Base-by-base conservation (phyloP, 2,888 invertebrate species). In the Ptychoptera albimana region DNA sequence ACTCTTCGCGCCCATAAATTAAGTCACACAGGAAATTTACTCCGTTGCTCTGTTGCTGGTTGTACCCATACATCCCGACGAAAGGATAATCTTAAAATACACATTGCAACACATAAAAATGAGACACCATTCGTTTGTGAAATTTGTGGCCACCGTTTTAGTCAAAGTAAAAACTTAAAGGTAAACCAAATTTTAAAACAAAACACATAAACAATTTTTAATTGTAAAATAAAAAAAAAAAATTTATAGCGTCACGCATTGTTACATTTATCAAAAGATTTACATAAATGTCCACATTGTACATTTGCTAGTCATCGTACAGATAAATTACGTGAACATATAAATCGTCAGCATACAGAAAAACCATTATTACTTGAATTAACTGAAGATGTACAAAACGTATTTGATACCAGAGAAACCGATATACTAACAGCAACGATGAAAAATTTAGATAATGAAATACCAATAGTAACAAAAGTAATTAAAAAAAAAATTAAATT, bases 51-150 rank as follows among this genome's bases (percentile, higher is more conserved):
- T 0, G 58, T 63, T 44, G 56, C 62, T 1, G 69, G 64, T 2
- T 73, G 73, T 49, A 58, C 58, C 9, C 65, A 68, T 51, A 60
- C 61, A 1, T 64, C 72, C 1, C 66, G 65, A 46, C 65, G 71
- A n/a, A 67, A 67, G 46, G 70, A 70, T 50, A 72, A 72, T 51
- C 59, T 73, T 40, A 70, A 71, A 49, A 61, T 69, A 34, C 73
- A 73, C 50, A 61, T 70, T 50, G 61, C 67, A 37, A 72, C 72
- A 0, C 73, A 73, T 48, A 69, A 68, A 4, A 68, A 70, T 44
- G 71, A 72, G 35, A 68, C 68, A 14, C 68, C 71, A 1, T 72
- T 72, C 48, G 70, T 72, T 42, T 73, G 73, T 54, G 72, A 73
- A 49, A 60, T 73, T 5, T 73, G 73, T 51, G 73, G 73, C 6